A percentile compares a stretch with the other conserved stretches of the same genome.
Conservation (phyloP, 1,140 invertebrate species). For the Drosophila watanabei region DNA sequence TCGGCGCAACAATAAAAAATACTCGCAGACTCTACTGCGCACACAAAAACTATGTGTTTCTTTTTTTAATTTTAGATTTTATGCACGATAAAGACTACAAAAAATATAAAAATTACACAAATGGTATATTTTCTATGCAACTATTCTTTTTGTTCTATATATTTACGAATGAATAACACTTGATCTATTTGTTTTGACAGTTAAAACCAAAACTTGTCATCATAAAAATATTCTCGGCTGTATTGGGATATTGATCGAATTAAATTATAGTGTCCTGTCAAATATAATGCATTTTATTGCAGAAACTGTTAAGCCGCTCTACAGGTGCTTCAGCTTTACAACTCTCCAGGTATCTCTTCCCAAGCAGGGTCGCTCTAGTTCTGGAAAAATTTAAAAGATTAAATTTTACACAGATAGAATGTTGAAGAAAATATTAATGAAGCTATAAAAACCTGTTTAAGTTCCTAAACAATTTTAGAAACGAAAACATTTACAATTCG, state of each 20-base stretch:
- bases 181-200: background rate
- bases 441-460: too few species aligned
- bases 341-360: too few species aligned
- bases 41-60: background rate
- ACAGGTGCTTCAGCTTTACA: too few species aligned
- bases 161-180: background rate
- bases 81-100: background rate
- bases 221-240: background rate
- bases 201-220: background rate
- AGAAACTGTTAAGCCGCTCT: too few species aligned
- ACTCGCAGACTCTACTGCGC: background rate
- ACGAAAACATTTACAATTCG: too few species aligned
- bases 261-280: background rate
- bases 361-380: too few species aligned
- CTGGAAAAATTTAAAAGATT: too few species aligned
- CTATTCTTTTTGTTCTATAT: too few species aligned
- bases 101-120: background rate
- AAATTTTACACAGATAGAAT: too few species aligned
- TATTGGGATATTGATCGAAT: background rate
- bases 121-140: background rate
- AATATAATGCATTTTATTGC: too few species aligned
- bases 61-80: background rate
- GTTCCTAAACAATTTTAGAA: too few species aligned
- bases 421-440: too few species aligned
- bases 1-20: slow-evolving; percentile 8